phyloP scores from a whole-genome alignment of 2,797 vertebrate genomes.

The Pseudotriccus pelzelni region DNA sequence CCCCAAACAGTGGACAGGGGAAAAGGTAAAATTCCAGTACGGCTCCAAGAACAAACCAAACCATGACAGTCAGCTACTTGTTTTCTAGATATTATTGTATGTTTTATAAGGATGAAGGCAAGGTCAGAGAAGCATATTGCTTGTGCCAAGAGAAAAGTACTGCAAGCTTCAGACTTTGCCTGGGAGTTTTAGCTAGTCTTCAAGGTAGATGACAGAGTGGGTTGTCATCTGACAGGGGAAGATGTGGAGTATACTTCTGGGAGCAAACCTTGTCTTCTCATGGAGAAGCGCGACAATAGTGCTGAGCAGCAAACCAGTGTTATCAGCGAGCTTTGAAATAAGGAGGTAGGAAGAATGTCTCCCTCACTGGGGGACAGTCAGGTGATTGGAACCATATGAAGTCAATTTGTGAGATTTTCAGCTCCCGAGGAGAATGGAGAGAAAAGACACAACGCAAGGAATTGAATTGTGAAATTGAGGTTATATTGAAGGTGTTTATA shows the following conservation, averaged over 20 bases:
- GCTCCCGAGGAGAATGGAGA: neutral
- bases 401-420: neutral
- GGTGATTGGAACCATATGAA: neutral
- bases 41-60: no score
- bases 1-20: no score
- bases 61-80: neutral
- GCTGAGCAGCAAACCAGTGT: neutral
- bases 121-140: neutral
- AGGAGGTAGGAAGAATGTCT: neutral
- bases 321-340: neutral
- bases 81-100: neutral
- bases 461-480: neutral
- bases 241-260: neutral
- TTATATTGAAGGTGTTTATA: neutral
- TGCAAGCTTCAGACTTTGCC: neutral
- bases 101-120: neutral
- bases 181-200: neutral
- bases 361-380: neutral
- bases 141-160: neutral
- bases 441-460: neutral
- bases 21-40: no score
- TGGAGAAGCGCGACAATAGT: neutral
- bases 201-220: neutral
- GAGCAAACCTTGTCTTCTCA: neutral
- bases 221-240: neutral